Conservation (phyloP, 1,140 invertebrate species). For the Chrysopa pallens region DNA sequence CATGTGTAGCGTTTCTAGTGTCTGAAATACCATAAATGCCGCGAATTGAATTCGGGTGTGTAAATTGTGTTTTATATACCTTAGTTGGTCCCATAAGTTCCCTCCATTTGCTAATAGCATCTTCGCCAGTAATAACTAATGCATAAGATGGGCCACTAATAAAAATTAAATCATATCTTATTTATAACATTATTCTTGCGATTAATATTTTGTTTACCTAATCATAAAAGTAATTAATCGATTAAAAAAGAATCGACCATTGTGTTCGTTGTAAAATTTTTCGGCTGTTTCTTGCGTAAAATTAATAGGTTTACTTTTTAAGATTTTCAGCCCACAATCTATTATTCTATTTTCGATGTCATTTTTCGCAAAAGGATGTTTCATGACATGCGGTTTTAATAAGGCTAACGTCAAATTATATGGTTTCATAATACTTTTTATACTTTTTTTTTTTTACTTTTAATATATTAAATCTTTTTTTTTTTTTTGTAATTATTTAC, state of each 20-base stretch:
- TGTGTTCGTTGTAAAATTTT: constrained; percentile 70
- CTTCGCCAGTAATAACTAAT: constrained; percentile 52
- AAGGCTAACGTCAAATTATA: constrained; percentile 47
- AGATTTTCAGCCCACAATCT: constrained; percentile 53
- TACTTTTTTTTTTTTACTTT: constrained; percentile 1
- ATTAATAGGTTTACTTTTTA: constrained; percentile 43
- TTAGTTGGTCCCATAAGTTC: constrained; percentile 76
- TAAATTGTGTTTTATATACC: constrained; percentile 59
- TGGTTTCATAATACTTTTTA: constrained; percentile 7
- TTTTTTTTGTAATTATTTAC: too few relatives aligned
- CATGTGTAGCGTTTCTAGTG: constrained; percentile 82
- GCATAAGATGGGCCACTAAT: constrained; percentile 64
- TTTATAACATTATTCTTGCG: background rate
- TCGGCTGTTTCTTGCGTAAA: constrained; percentile 45
- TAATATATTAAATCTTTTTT: too few relatives aligned
- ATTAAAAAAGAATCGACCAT: constrained; percentile 74
- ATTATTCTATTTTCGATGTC: constrained; percentile 48
- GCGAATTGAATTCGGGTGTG: constrained; percentile 55
- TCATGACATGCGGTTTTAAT: constrained; percentile 54
- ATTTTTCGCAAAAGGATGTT: constrained; percentile 43
- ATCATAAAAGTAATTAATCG: constrained; percentile 71
- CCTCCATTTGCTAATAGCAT: constrained; percentile 68
- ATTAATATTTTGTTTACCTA: constrained; percentile 31
- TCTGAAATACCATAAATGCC: constrained; percentile 75
- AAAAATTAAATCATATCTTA: constrained; percentile 11